Percentiles rank a stretch among this genome's conserved stretches.
These are phyloP conservation scores for Lordiphosa mommai DNA, from an alignment of 1,140 invertebrate genomes.

Conservation along the genomic window DNA sequence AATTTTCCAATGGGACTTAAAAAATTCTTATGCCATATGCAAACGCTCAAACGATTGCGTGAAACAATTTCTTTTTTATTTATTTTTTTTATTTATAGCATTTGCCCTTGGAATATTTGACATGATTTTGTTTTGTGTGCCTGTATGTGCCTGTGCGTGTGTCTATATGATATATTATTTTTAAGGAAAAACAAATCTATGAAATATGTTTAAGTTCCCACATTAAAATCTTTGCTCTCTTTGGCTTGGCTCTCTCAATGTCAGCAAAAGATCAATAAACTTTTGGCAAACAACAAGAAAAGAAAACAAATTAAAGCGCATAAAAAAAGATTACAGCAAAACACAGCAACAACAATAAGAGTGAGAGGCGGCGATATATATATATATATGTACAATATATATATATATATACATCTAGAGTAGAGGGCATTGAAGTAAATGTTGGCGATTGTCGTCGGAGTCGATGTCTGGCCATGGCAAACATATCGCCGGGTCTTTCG, in stretches of 20 bases:
- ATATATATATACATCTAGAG: conserved; percentile 1
- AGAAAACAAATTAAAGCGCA: conserved; percentile 71
- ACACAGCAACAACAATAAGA: conserved; percentile 20
- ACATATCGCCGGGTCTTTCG: conserved; percentile 31
- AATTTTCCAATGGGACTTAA: conserved; percentile 47
- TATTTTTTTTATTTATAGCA: conserved; percentile 47
- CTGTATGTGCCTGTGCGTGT: no score
- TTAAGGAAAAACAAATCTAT: not conserved
- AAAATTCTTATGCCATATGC: conserved; percentile 48
- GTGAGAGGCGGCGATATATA: conserved; percentile 5
- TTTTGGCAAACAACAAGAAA: conserved; percentile 76
- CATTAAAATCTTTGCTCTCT: not conserved
- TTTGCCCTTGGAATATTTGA: conserved; percentile 69
- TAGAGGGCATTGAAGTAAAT: conserved; percentile 6
- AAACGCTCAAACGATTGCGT: conserved; percentile 53
- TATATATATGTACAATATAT: not conserved
- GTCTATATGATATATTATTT: no score
- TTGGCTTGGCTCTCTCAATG: conserved; percentile 20
- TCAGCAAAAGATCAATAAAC: conserved; percentile 68
- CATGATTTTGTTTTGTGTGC: conserved; percentile 40
- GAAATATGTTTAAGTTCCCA: conserved; percentile 25
- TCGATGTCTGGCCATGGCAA: conserved; percentile 54
- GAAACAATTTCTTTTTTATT: conserved; percentile 31
- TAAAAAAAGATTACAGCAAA: conserved; percentile 65
- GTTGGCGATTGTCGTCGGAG: conserved; percentile 45